Evolutionary conservation across 2,797 vertebrate species (phyloP), one percentile per base, ranked within the genome.

Genomic region (Thalassophryne amazonica): DNA sequence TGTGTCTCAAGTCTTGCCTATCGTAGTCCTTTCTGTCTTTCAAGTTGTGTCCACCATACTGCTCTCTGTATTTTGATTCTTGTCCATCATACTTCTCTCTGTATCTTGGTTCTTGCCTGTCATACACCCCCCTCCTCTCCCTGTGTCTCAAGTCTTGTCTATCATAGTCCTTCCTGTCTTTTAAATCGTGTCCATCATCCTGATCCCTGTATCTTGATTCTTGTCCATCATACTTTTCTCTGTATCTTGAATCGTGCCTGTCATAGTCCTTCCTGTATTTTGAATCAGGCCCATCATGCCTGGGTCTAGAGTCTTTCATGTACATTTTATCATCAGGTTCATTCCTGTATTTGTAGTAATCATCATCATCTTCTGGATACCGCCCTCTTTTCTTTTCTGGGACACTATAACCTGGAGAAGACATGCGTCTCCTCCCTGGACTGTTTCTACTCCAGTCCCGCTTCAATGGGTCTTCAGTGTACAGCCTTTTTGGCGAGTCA

Each of bases 391-490:
- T 81, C 41, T 50, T 76, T 37, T 77, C 76, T 27, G 60, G 37
- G n/a, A 16, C 6, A 5, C 41, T 51, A 33, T 57, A 33, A 1
- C 58, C 69, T 2, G 78, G 61, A 2, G 80, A 71, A 4, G 74
- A 61, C 35, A 15, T 2, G 3, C 5, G 56, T 47, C 77, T 73
- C 51, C 71, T 70, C n/a, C 0, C 12, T 0, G 81, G 74, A 22
- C 80, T 84, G 31, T 49, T 73, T 25, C 68, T 67, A 21, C 29
- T 68, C 47, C 62, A 13, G 9, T 78, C 74, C 43, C 52, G 57
- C 47, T 20, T 71, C 8, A 21, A 0, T 2, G 53, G 23, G 9
- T 84, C 69, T 55, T 55, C 65, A 19, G 32, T 37, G 56, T 67
- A 30, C 13, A 1, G 8, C 27, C 31, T 79, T 15, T 57, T 49